These are phyloP conservation scores for Caenorhabditis japonica DNA, from an alignment of 2,888 invertebrate genomes.

Conservation along the genomic window DNA sequence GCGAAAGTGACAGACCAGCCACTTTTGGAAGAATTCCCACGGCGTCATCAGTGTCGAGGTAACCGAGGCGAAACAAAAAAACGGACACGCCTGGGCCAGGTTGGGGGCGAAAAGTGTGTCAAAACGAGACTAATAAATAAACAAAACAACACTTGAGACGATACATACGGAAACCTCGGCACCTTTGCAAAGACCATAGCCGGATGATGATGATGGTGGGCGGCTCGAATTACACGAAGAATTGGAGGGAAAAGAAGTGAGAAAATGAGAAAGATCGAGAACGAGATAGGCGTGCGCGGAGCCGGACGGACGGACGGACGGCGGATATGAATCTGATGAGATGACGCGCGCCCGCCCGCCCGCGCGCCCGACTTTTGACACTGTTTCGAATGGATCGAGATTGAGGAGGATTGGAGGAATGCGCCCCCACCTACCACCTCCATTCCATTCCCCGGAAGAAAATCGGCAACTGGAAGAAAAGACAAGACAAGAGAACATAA, in stretches of 20 bases:
- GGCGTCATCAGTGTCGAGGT: too few species aligned
- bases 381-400: too few species aligned
- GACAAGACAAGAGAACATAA: too few species aligned
- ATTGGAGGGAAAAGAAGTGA: not conserved
- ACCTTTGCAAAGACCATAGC: too few species aligned
- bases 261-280: constrained; percentile 6
- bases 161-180: not conserved
- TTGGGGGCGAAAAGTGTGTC: constrained; percentile 25
- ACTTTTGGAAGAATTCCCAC: too few species aligned
- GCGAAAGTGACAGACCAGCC: constrained; percentile 2
- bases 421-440: too few species aligned
- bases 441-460: too few species aligned
- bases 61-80: too few species aligned
- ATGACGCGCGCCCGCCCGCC: constrained; percentile 13
- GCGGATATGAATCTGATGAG: constrained; percentile 39
- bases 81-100: too few species aligned
- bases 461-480: too few species aligned
- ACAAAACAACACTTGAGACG: constrained; percentile 38
- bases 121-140: constrained; percentile 23
- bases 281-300: constrained; percentile 13
- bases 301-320: not conserved
- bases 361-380: too few species aligned
- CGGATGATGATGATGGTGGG: not conserved
- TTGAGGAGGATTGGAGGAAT: too few species aligned
- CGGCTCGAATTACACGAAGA: not conserved